phyloP scores from a whole-genome alignment of 2,113 vertebrate genomes.

The Entelurus aequoreus region DNA sequence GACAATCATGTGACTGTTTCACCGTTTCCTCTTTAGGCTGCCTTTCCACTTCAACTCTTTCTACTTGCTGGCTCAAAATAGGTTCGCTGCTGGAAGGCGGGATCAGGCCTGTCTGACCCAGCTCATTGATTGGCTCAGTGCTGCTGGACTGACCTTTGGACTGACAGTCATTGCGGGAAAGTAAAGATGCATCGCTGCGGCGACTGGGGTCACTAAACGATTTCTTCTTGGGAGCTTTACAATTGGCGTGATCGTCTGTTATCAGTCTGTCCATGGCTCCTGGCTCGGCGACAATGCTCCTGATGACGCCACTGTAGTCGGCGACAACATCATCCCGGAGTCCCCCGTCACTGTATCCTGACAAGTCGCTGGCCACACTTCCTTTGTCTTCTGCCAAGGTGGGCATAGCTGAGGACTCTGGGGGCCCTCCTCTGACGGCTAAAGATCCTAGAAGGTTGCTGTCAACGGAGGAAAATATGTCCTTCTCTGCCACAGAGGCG shows the following conservation, averaged over 20 bases:
- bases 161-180: constrained; percentile 45
- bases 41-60: constrained; percentile 59
- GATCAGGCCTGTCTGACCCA: constrained; percentile 77
- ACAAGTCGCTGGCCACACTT: constrained; percentile 87
- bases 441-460: constrained; percentile 91
- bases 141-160: constrained; percentile 69
- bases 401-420: constrained; percentile 48
- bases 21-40: constrained; percentile 31
- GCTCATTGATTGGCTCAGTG: constrained; percentile 81
- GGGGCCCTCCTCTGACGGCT: constrained; percentile 73
- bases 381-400: constrained; percentile 74
- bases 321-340: constrained; percentile 73
- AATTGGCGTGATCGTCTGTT: constrained; percentile 79
- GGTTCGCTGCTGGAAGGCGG: constrained; percentile 92
- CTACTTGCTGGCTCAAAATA: constrained; percentile 80
- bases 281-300: constrained; percentile 87
- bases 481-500: constrained; percentile 75
- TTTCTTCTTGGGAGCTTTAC: constrained; percentile 93
- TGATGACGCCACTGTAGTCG: constrained; percentile 87
- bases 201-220: constrained; percentile 96
- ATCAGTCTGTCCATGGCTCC: constrained; percentile 82
- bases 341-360: constrained; percentile 82
- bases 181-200: constrained; percentile 69
- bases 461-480: constrained; percentile 87
- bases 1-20: constrained; percentile 20